Percentiles rank a stretch among this genome's conserved stretches.
phyloP scores from a whole-genome alignment of 2,797 vertebrate genomes.

The Clarias laeviceps region DNA sequence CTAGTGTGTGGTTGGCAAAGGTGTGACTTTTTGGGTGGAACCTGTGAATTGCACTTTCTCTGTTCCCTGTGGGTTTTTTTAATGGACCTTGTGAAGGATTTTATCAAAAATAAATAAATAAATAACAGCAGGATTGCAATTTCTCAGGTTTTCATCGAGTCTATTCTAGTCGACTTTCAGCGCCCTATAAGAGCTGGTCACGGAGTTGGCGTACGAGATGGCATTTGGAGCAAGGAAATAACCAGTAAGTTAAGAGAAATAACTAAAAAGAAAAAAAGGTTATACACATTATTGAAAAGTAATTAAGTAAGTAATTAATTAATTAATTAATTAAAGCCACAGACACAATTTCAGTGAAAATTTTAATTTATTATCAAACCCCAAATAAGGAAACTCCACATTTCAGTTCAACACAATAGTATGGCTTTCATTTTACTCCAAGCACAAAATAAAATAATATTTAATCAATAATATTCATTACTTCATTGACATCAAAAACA shows the following conservation, averaged over 20 bases:
- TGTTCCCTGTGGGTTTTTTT: slow-evolving; percentile 47
- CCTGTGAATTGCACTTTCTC: slow-evolving; percentile 40
- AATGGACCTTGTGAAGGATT: slow-evolving; percentile 41
- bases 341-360: slow-evolving; percentile 39
- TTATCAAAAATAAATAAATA: slow-evolving; percentile 16
- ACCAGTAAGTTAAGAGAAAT: slow-evolving; percentile 16
- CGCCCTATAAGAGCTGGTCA: neutral
- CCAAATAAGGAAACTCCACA: slow-evolving; percentile 3
- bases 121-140: slow-evolving; percentile 46
- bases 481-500: slow-evolving; percentile 18
- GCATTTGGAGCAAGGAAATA: slow-evolving; percentile 22
- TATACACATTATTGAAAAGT: neutral
- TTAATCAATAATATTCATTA: neutral
- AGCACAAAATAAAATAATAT: slow-evolving; percentile 17
- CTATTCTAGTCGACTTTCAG: slow-evolving; percentile 24
- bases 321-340: neutral
- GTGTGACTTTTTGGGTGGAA: slow-evolving; percentile 47
- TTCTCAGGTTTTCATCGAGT: slow-evolving; percentile 40
- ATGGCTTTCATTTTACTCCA: slow-evolving; percentile 34
- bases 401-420: slow-evolving; percentile 22
- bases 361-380: slow-evolving; percentile 47
- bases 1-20: slow-evolving; percentile 30
- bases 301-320: too few species aligned
- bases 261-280: neutral
- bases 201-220: slow-evolving; percentile 13